Conservation (phyloP, 2,113 vertebrate genomes). For the Symphodus melops region DNA sequence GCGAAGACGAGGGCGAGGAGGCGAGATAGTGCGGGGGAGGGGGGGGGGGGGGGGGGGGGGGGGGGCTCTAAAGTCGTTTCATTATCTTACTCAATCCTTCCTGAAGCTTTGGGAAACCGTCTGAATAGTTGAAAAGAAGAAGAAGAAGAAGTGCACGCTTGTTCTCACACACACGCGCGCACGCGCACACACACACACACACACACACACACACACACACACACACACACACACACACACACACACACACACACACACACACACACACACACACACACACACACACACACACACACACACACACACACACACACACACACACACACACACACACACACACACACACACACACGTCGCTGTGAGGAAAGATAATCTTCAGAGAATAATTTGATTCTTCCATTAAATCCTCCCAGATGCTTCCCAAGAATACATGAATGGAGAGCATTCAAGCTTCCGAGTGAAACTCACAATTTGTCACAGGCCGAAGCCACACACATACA, state of each 20-base stretch:
- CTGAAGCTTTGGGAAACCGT: constrained; percentile 56
- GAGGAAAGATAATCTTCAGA: constrained; percentile 62
- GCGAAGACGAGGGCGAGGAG: constrained; percentile 41
- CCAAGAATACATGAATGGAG: constrained; percentile 46
- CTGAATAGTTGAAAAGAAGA: constrained; percentile 56
- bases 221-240: constrained; percentile 12
- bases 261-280: constrained; percentile 12
- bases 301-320: constrained; percentile 12
- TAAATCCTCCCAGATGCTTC: constrained; percentile 66
- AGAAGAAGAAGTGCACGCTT: constrained; percentile 13
- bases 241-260: constrained; percentile 12
- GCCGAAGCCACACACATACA: constrained; percentile 3
- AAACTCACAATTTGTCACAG: constrained; percentile 43
- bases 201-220: constrained; percentile 12
- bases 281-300: constrained; percentile 12
- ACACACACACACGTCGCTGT: constrained; percentile 23
- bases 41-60: neutral
- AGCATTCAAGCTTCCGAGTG: constrained; percentile 20
- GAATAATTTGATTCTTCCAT: constrained; percentile 63
- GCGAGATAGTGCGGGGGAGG: neutral
- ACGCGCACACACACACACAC: constrained; percentile 8
- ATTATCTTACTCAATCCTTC: constrained; percentile 62
- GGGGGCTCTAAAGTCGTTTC: constrained; percentile 55
- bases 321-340: constrained; percentile 12
- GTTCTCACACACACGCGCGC: constrained; percentile 18